phyloP scores from a whole-genome alignment of 2,888 invertebrate species.

The Lypha dubia region DNA sequence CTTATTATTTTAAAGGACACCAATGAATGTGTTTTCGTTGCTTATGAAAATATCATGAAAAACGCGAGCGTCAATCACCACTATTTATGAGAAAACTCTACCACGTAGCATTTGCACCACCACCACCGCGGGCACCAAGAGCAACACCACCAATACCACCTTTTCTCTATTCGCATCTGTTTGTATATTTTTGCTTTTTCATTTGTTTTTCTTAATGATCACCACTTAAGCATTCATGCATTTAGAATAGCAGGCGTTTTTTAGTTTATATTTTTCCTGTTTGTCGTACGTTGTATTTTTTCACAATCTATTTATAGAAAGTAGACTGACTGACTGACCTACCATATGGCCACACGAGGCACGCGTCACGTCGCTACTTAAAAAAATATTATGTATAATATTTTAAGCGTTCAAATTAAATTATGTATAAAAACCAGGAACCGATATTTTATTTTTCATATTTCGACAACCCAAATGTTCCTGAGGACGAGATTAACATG shows the following conservation, averaged over 20 bases:
- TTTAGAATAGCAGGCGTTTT: slow-evolving; percentile 66
- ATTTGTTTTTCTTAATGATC: slow-evolving; percentile 67
- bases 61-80: slow-evolving; percentile 34
- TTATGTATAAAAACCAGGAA: slow-evolving; percentile 22
- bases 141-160: slow-evolving; percentile 57
- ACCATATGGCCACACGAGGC: slow-evolving; percentile 69
- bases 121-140: slow-evolving; percentile 20
- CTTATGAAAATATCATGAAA: not conserved
- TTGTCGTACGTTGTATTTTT: slow-evolving; percentile 12
- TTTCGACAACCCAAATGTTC: slow-evolving; percentile 49
- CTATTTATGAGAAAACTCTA: slow-evolving; percentile 15
- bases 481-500: slow-evolving; percentile 38
- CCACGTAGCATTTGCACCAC: slow-evolving; percentile 44
- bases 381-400: slow-evolving; percentile 48
- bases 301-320: slow-evolving; percentile 62
- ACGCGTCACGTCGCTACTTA: slow-evolving; percentile 63
- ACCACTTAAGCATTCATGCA: slow-evolving; percentile 66
- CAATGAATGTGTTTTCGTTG: slow-evolving; percentile 45
- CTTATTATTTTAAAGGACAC: slow-evolving; percentile 61
- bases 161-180: slow-evolving; percentile 44
- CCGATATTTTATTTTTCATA: slow-evolving; percentile 33
- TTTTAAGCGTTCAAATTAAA: slow-evolving; percentile 25
- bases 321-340: slow-evolving; percentile 71
- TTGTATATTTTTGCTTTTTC: slow-evolving; percentile 33
- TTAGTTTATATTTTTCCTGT: slow-evolving; percentile 37